Conservation (phyloP, 2,888 invertebrate genomes). For the Halocaridina rubra region DNA sequence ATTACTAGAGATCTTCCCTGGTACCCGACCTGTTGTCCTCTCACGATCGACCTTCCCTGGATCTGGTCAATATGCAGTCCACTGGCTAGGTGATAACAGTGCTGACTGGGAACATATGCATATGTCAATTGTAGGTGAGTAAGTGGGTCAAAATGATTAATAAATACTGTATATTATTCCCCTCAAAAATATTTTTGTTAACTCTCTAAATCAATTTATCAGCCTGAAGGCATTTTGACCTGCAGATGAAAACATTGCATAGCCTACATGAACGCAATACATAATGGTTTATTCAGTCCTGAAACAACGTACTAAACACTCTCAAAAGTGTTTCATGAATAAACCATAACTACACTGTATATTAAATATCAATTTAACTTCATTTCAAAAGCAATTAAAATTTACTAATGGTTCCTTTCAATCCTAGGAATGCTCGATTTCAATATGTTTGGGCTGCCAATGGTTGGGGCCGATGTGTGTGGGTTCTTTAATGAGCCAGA, state of each 20-base stretch:
- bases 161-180: too few relatives aligned
- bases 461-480: constrained; percentile 79
- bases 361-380: too few relatives aligned
- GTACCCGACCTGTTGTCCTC: constrained; percentile 56
- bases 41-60: constrained; percentile 64
- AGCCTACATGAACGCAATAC: too few relatives aligned
- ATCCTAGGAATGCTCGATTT: constrained; percentile 75
- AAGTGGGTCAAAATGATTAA: too few relatives aligned
- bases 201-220: too few relatives aligned
- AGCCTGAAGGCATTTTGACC: too few relatives aligned
- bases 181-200: too few relatives aligned
- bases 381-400: too few relatives aligned
- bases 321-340: too few relatives aligned
- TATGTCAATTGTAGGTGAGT: constrained; percentile 69
- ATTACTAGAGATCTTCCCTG: constrained; percentile 31
- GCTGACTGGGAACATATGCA: constrained; percentile 65
- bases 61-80: constrained; percentile 75
- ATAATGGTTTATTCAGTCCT: constrained; percentile 66
- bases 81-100: constrained; percentile 82
- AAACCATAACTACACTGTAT: too few relatives aligned
- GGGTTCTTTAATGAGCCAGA: constrained; percentile 68
- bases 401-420: background rate
- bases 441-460: constrained; percentile 82
- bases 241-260: too few relatives aligned
- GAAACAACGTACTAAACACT: too few relatives aligned